Evolutionary conservation across 1,140 invertebrate genomes (phyloP), one percentile per base, ranked within the genome.

Genomic region (Pseudachorutes palmiensis): DNA sequence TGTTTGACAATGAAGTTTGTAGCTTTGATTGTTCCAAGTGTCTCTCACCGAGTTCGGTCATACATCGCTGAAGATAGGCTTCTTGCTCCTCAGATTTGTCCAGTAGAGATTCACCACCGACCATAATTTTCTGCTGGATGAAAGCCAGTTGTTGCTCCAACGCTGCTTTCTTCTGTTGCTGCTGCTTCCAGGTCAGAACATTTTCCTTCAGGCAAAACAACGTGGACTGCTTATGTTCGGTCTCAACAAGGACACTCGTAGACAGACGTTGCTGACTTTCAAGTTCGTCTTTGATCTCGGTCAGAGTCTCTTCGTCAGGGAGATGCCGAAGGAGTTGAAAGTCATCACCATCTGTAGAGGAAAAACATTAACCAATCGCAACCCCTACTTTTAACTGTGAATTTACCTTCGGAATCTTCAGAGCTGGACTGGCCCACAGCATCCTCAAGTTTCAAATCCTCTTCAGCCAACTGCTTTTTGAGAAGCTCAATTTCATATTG

Each of bases 41-140:
- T 41, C 92, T 80, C 72, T 87, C 84, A 74, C 97, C 91, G 55
- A 99, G 80, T 78, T 99, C 95, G 31, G 84, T 82, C n/a, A 91
- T 88, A 1, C 92, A 92, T 67, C 91, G 90, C 74, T 94, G 92
- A 19, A 99, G 81, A 26, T 98, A 80, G 66, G 87, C 82, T 72
- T 98, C 91, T 76, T 99, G 95, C 9, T 90, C 86, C 79, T 98
- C 92, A 0, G 94, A 95, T 77, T 98, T 98, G 78, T 98, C 95
- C 64, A 99, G 82, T 12, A 99, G 82, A 82, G 99, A 99, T 80
- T 98, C 97, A 5, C 97, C 97, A 1, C 97, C 97, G 3, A 98
- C 90, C 26, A 99, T 84, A 61, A 99, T 95, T 78, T 97, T 94
- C 65, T 92, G 93, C 78, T 98, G 93, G 58, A 99, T 84, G 28